Base-by-base conservation (phyloP, 2,888 invertebrate species). In the Odontocerum albicorne region DNA sequence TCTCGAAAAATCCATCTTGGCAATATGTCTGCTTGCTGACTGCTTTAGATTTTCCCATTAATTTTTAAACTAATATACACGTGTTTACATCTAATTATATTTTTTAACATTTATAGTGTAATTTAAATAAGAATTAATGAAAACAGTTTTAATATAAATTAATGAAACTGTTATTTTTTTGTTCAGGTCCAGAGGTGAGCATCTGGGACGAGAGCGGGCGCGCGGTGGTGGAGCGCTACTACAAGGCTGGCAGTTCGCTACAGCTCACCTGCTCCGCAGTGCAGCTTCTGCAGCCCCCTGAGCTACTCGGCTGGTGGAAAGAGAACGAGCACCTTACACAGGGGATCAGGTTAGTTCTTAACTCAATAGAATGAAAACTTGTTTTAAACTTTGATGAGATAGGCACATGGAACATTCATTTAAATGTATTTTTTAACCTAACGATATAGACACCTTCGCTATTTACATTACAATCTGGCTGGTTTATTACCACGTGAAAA, bases 191-290 rank as follows among this genome's bases (percentile, higher is more conserved):
- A n/a, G 75, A 76, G 63, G 72, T 83, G 62, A 72, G 72, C 63
- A 81, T 83, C 65, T 75, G 78, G 62, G 83, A 83, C 66, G 83
- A 82, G 68, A 79, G 80, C 49, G 77, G 79, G 44, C 73, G 81
- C 62, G 73, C 73, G 62, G 77, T 81, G 63, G 73, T 77, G 42
- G 79, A 83, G 66, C 70, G 82, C 55, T 82, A 83, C 69, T 80
- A 83, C 66, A 82, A 81, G 66, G 79, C 79, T 19, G 81, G 81
- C 35, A 81, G 80, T 63, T 73, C 75, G 27, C 69, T 81, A 55
- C 78, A 77, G 64, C 70, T 81, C 59, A 76, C 76, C 53, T 81
- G 81, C 68, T 70, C 76, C 57, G 80, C 78, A n/a, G 63, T 66
- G n/a, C 72, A 73, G 58, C 67, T 73, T 12, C 70, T 77, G 60